Evolutionary conservation across 1,140 invertebrate genomes (phyloP).

Genomic region (Orussus abietinus): DNA sequence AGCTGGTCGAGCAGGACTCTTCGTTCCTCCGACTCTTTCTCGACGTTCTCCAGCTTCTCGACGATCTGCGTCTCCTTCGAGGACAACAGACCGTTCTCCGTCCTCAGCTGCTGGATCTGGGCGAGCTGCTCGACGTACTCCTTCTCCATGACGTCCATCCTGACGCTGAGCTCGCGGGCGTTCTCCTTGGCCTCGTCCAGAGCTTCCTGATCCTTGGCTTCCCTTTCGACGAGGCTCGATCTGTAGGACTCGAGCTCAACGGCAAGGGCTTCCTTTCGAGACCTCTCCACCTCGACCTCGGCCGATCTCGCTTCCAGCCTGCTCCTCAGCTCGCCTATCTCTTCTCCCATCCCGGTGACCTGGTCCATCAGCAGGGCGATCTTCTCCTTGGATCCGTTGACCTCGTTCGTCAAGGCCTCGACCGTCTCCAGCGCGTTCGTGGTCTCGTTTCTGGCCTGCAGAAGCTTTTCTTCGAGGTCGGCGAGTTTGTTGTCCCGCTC

Average conservation of each 20-base stretch:
- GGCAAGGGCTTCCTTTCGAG: conserved; percentile 39
- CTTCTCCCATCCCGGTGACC: conserved; percentile 23
- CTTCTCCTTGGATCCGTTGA: conserved; percentile 19
- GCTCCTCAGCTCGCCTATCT: conserved; percentile 20
- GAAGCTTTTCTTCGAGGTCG: conserved; percentile 27
- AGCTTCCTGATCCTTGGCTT: conserved; percentile 27
- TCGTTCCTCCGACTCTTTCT: conserved; percentile 42
- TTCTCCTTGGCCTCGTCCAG: conserved; percentile 38
- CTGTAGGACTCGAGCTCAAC: conserved; percentile 44
- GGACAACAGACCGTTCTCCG: conserved; percentile 39
- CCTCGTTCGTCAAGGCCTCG: conserved; percentile 21
- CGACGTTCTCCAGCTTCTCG: conserved; percentile 42
- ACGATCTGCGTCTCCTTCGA: conserved; percentile 43
- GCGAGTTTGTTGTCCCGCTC: conserved; percentile 37
- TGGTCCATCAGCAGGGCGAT: conserved; percentile 17
- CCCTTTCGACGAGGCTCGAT: conserved; percentile 34
- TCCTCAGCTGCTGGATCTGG: conserved; percentile 36
- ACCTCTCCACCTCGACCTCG: conserved; percentile 41
- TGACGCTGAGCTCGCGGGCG: conserved; percentile 41
- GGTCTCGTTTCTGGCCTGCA: conserved; percentile 14
- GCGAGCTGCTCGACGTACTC: conserved; percentile 46
- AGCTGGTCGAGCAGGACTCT: conserved; percentile 11
- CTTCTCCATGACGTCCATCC: conserved; percentile 48
- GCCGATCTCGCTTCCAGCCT: conserved; percentile 26
- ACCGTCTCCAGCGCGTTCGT: conserved; percentile 15